These are phyloP conservation scores for Drosophila pseudotalamancana DNA, from an alignment of 2,888 invertebrate species.

Conservation along the genomic window DNA sequence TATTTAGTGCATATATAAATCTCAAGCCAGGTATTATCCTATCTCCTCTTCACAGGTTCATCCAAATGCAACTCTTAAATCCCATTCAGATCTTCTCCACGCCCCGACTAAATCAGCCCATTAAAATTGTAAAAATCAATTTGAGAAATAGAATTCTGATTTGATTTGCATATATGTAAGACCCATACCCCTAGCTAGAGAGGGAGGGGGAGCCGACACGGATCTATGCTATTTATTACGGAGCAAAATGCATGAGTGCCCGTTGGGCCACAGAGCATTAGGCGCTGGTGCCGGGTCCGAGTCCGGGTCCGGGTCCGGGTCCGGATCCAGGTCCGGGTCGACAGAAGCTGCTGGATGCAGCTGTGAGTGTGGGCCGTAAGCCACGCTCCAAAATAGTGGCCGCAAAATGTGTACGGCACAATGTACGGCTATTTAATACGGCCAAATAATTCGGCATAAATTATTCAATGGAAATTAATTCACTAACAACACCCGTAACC, in stretches of 20 bases:
- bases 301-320: too few relatives aligned
- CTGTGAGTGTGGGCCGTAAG: conserved; percentile 9
- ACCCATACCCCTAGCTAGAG: conserved; percentile 31
- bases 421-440: conserved; percentile 67
- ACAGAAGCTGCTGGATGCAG: too few relatives aligned
- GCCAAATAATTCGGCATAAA: conserved; percentile 78
- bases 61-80: too few relatives aligned
- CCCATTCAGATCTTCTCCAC: too few relatives aligned
- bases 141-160: conserved; percentile 76
- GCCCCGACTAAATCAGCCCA: conserved; percentile 22
- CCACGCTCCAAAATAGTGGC: conserved; percentile 19
- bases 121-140: conserved; percentile 79
- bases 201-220: conserved; percentile 24
- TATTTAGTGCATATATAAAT: too few relatives aligned
- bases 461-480: conserved; percentile 81
- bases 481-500: conserved; percentile 68
- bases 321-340: too few relatives aligned
- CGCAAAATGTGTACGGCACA: conserved; percentile 34
- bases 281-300: too few relatives aligned
- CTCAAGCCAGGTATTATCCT: too few relatives aligned
- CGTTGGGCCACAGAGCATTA: conserved; percentile 4
- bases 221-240: conserved; percentile 10
- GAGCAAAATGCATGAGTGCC: conserved; percentile 43
- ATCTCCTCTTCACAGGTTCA: too few relatives aligned
- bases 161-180: conserved; percentile 69